phyloP scores from a whole-genome alignment of 1,140 invertebrate genomes.

The Calosoma granatense region DNA sequence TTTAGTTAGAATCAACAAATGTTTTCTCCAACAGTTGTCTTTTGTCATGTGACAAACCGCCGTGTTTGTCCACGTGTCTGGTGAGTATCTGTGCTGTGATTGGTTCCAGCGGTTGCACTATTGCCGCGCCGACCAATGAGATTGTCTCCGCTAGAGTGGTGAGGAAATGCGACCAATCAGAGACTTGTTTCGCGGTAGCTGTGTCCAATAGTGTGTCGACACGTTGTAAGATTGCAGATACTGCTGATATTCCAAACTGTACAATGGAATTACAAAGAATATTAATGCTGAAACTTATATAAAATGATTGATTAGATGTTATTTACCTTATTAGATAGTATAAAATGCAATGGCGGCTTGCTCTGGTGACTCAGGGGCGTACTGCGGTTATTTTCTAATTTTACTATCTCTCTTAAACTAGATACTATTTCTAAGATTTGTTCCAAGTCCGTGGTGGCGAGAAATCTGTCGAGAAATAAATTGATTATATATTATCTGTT shows the following conservation, averaged over 20 bases:
- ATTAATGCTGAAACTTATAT: slow-evolving; percentile 1
- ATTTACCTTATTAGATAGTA: slow-evolving; percentile 29
- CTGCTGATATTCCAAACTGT: slow-evolving; percentile 30
- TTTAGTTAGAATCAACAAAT: slow-evolving; percentile 14
- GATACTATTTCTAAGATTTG: slow-evolving; percentile 27
- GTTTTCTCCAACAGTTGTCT: slow-evolving; percentile 21
- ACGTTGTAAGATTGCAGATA: slow-evolving; percentile 26
- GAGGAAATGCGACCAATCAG: slow-evolving; percentile 27
- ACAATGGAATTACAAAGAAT: slow-evolving; percentile 1
- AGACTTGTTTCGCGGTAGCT: slow-evolving; percentile 24
- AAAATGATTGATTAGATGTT: neutral
- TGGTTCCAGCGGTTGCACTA: slow-evolving; percentile 26
- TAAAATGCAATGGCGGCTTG: slow-evolving; percentile 30
- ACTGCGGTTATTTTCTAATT: slow-evolving; percentile 24
- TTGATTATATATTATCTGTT: neutral
- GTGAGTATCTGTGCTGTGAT: slow-evolving; percentile 25
- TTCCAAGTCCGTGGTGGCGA: slow-evolving; percentile 26
- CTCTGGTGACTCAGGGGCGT: slow-evolving; percentile 30
- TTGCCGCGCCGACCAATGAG: slow-evolving; percentile 19
- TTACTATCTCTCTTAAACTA: slow-evolving; percentile 26
- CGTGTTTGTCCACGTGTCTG: slow-evolving; percentile 27
- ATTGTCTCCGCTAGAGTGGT: slow-evolving; percentile 24
- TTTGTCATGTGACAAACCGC: slow-evolving; percentile 22
- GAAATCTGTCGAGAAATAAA: slow-evolving; percentile 22
- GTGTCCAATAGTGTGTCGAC: slow-evolving; percentile 25